A percentile compares a stretch with the other conserved stretches of the same genome.
Conservation (phyloP, 2,797 vertebrate species). For the Percopsis omiscomaycus region DNA sequence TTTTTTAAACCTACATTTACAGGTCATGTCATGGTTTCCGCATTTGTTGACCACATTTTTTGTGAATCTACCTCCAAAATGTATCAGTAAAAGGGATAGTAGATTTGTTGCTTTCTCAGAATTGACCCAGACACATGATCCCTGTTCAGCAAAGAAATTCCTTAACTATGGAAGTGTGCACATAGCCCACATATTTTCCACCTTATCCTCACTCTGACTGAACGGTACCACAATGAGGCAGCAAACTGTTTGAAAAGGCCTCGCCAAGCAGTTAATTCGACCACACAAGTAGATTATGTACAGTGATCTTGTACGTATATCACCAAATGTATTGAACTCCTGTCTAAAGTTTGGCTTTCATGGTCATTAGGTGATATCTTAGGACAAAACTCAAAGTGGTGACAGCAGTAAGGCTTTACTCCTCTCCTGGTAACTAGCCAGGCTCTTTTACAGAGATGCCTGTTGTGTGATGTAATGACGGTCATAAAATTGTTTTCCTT, state of each 20-base stretch:
- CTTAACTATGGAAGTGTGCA: slow-evolving; percentile 19
- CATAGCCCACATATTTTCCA: slow-evolving; percentile 25
- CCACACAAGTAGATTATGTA: not conserved
- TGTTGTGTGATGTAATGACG: slow-evolving; percentile 44
- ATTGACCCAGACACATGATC: slow-evolving; percentile 48
- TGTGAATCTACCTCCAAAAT: too few relatives aligned
- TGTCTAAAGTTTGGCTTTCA: not conserved
- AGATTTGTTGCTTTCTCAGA: slow-evolving; percentile 51
- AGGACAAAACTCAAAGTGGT: slow-evolving; percentile 1
- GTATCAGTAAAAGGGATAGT: not conserved
- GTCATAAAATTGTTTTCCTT: slow-evolving; percentile 37
- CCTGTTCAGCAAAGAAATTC: slow-evolving; percentile 25
- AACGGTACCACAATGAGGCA: slow-evolving; percentile 17
- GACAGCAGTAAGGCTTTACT: slow-evolving; percentile 27
- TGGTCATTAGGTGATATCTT: slow-evolving; percentile 1
- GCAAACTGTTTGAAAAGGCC: not conserved
- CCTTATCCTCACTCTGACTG: slow-evolving; percentile 19
- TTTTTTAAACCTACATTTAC: too few relatives aligned
- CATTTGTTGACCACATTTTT: too few relatives aligned
- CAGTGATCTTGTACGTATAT: not conserved
- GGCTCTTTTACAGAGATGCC: slow-evolving; percentile 28
- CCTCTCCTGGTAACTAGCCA: slow-evolving; percentile 26
- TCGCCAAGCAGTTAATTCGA: not conserved
- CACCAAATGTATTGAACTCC: slow-evolving; percentile 11
- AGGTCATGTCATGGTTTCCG: too few relatives aligned